Conservation (phyloP, 2,113 vertebrate genomes). For the Burhinus bistriatus region DNA sequence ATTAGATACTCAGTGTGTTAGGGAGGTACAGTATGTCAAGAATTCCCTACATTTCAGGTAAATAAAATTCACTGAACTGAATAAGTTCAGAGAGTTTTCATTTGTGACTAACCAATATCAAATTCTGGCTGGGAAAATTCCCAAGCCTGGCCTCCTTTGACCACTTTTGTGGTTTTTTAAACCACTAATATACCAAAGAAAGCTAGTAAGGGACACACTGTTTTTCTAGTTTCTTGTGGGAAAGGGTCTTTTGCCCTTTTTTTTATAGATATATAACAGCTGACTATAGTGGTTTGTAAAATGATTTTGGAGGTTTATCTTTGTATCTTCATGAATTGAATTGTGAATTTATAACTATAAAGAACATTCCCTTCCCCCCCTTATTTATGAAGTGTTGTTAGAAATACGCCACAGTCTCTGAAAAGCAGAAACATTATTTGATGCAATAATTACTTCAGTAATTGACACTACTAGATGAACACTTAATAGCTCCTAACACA, state of each 20-base stretch:
- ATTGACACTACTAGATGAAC: not conserved
- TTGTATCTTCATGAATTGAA: not conserved
- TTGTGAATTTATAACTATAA: not conserved
- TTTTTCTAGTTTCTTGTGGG: not conserved
- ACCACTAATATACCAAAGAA: not conserved
- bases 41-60: not conserved
- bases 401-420: not conserved
- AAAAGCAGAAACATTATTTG: not conserved
- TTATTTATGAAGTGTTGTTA: not conserved
- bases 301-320: not conserved
- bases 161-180: not conserved
- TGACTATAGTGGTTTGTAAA: not conserved
- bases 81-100: not conserved
- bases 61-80: not conserved
- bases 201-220: not conserved
- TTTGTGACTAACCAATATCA: not conserved
- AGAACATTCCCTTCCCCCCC: rapidly evolving
- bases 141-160: not conserved
- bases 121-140: not conserved
- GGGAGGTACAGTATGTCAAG: not conserved
- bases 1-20: not conserved
- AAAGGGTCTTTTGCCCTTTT: not conserved
- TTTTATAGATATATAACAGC: not conserved
- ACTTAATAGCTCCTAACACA: not conserved
- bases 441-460: not conserved